Conservation (phyloP, 2,888 invertebrate species). For the Hirtodrosophila trivittata region DNA sequence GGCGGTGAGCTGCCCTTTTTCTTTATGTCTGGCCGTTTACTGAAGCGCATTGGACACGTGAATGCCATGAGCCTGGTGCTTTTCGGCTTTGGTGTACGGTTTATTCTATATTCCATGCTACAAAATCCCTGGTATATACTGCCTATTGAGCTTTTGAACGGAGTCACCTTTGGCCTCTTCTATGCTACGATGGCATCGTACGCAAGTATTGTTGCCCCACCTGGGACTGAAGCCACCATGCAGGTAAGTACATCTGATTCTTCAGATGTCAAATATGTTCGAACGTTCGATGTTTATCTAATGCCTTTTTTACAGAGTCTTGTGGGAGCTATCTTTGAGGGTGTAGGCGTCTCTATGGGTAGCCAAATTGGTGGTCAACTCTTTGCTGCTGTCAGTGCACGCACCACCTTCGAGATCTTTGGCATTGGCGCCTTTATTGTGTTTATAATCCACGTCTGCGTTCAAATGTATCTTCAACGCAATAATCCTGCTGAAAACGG, state of each 20-base stretch:
- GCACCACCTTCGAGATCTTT: slow-evolving; percentile 88
- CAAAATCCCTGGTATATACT: slow-evolving; percentile 93
- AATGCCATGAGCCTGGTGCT: slow-evolving; percentile 93
- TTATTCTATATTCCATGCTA: slow-evolving; percentile 91
- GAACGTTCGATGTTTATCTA: too few species aligned
- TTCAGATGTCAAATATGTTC: too few species aligned
- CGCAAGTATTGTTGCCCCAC: slow-evolving; percentile 92
- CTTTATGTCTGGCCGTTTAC: slow-evolving; percentile 90
- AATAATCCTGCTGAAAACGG: slow-evolving; percentile 66
- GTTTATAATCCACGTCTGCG: slow-evolving; percentile 86
- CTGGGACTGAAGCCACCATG: slow-evolving; percentile 93
- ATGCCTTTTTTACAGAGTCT: slow-evolving; percentile 86
- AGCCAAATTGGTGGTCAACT: slow-evolving; percentile 91
- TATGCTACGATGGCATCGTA: slow-evolving; percentile 95
- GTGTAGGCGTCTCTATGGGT: slow-evolving; percentile 91
- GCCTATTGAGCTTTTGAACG: slow-evolving; percentile 93
- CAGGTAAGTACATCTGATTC: slow-evolving; percentile 86
- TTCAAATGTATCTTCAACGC: slow-evolving; percentile 84
- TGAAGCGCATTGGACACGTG: slow-evolving; percentile 91
- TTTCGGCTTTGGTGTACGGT: slow-evolving; percentile 91
- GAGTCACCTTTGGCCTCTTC: slow-evolving; percentile 94
- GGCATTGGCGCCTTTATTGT: slow-evolving; percentile 88
- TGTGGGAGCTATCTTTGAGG: slow-evolving; percentile 94
- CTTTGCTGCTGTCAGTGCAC: slow-evolving; percentile 87
- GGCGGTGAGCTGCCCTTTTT: slow-evolving; percentile 94